phyloP scores from a whole-genome alignment of 1,140 invertebrate genomes.

The Acromyrmex echinatior region DNA sequence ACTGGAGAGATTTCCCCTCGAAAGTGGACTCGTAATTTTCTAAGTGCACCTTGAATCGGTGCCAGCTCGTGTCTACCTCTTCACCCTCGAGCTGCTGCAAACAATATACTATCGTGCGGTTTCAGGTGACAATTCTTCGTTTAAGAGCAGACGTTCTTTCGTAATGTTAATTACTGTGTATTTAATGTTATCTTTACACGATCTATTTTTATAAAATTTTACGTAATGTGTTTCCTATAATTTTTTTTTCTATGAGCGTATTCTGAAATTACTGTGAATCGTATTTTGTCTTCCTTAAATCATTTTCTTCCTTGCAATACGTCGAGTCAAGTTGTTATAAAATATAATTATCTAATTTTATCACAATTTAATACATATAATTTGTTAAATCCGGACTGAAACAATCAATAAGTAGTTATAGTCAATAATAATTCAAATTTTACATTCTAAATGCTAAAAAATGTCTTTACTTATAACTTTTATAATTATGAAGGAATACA shows the following conservation, averaged over 20 bases:
- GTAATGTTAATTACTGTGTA: not conserved
- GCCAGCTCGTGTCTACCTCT: constrained; percentile 80
- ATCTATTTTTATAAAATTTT: not conserved
- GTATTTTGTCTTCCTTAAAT: not conserved
- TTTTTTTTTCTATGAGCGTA: not conserved
- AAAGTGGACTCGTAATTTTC: constrained; percentile 79
- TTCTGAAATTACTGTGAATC: not conserved
- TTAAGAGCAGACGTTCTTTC: constrained; percentile 4
- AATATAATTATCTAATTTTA: not conserved
- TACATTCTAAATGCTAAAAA: not conserved
- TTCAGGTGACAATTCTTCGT: constrained; percentile 31
- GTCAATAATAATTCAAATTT: not conserved
- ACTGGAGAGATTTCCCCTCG: constrained; percentile 63
- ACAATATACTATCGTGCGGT: constrained; percentile 53
- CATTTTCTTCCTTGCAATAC: not conserved
- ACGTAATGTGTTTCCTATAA: not conserved
- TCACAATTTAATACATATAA: not conserved
- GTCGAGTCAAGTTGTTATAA: not conserved
- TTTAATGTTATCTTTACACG: not conserved
- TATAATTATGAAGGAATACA: not conserved
- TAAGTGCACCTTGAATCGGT: constrained; percentile 84
- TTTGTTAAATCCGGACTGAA: not conserved
- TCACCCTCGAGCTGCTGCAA: constrained; percentile 63
- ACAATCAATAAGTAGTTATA: not conserved
- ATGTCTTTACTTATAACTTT: not conserved